These are phyloP conservation scores for Zalophus californianus DNA, from an alignment of 2,797 vertebrate genomes.

Conservation along the genomic window DNA sequence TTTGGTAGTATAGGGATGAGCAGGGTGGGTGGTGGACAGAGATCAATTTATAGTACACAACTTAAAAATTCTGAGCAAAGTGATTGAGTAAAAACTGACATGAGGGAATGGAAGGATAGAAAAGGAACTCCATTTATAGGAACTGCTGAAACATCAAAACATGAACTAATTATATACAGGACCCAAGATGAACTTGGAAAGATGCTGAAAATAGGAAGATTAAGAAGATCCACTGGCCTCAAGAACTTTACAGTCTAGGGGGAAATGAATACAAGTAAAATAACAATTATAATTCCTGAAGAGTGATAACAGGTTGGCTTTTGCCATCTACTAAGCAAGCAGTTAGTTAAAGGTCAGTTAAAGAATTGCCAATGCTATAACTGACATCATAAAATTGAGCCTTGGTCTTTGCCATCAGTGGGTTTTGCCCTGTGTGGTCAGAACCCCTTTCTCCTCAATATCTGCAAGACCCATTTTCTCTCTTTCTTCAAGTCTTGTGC, in stretches of 20 bases:
- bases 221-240: background rate
- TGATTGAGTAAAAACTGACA: background rate
- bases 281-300: background rate
- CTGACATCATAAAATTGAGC: background rate
- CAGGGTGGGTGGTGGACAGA: background rate
- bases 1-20: background rate
- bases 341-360: background rate
- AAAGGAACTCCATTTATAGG: background rate
- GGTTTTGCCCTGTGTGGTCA: background rate
- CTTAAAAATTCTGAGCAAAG: background rate
- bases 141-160: background rate
- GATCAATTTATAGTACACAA: background rate
- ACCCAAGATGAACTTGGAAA: background rate
- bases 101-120: background rate
- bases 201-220: background rate
- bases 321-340: background rate
- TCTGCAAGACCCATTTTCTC: background rate
- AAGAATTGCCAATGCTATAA: background rate
- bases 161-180: background rate
- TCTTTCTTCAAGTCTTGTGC: background rate
- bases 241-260: background rate
- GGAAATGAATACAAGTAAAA: background rate
- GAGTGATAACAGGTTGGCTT: background rate
- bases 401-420: background rate
- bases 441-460: background rate